A percentile compares a stretch with the other conserved stretches of the same genome.
Conservation (phyloP, 2,797 vertebrate species). For the Australoheros facetus region DNA sequence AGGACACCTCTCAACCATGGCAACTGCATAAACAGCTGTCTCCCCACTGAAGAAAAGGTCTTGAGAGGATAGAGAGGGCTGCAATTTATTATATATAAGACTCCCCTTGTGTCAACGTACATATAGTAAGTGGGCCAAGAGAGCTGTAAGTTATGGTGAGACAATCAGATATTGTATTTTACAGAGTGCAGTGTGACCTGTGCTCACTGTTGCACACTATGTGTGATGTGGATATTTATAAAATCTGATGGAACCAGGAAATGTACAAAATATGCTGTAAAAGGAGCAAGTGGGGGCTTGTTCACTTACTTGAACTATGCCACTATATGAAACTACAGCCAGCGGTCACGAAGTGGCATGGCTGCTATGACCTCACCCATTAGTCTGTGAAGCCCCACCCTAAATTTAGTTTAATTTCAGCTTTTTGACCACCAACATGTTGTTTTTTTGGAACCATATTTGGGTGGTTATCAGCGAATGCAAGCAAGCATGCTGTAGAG, state of each 20-base stretch:
- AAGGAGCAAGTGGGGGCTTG: not conserved
- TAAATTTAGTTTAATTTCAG: not conserved
- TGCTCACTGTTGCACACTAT: slow-evolving; percentile 1
- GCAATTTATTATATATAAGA: slow-evolving; percentile 57
- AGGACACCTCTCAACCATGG: slow-evolving; percentile 72
- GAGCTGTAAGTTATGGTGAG: slow-evolving; percentile 23
- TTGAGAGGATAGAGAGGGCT: slow-evolving; percentile 51
- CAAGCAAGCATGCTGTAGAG: not conserved
- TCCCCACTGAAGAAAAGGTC: slow-evolving; percentile 48
- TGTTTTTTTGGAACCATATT: not conserved
- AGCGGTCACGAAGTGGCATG: not conserved
- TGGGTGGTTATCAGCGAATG: not conserved
- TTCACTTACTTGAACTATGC: not conserved
- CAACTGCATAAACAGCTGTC: slow-evolving; percentile 78
- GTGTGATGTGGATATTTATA: not conserved
- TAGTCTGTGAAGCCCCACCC: not conserved
- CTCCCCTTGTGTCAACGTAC: slow-evolving; percentile 16
- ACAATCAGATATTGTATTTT: slow-evolving; percentile 5
- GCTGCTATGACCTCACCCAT: accelerated
- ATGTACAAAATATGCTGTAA: not conserved
- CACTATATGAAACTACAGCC: not conserved
- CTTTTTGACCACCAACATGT: not conserved
- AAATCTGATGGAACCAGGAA: not conserved
- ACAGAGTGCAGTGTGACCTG: not conserved
- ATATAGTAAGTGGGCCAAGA: not conserved